Conservation (phyloP, 2,888 invertebrate species). For the Euzophera pinguis region DNA sequence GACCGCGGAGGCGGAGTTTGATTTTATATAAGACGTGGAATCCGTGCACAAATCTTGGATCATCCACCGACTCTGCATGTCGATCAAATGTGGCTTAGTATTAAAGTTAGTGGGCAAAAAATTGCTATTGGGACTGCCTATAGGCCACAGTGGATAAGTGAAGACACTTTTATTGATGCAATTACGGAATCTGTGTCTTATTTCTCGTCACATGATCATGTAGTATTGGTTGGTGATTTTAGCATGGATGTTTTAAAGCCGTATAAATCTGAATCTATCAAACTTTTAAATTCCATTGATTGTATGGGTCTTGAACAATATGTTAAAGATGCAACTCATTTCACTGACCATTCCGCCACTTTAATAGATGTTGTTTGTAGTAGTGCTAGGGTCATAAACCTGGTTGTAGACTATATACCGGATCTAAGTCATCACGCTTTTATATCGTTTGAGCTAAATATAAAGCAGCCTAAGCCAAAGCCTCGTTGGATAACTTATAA, state of each 20-base stretch:
- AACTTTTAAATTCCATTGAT: not conserved
- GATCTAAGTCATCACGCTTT: not conserved
- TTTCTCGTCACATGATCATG: not conserved
- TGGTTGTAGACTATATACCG: not conserved
- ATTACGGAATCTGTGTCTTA: not conserved
- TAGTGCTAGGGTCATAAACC: not conserved
- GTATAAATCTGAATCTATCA: not conserved
- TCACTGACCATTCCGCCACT: not conserved
- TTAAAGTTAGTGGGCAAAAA: not conserved
- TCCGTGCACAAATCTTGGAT: not conserved
- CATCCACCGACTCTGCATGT: not conserved
- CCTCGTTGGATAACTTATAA: not conserved
- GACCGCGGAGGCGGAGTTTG: not conserved
- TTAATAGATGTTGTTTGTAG: conserved; percentile 1
- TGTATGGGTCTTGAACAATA: conserved; percentile 2
- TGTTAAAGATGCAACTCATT: not conserved
- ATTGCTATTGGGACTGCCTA: not conserved
- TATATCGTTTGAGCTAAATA: not conserved
- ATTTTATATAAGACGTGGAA: not conserved
- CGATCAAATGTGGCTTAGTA: not conserved
- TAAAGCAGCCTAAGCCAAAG: not conserved
- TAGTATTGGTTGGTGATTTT: not conserved
- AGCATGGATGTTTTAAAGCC: not conserved
- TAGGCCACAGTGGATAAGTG: not conserved
- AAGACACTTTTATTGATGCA: not conserved